Base-by-base conservation (phyloP, 1,140 invertebrate genomes). In the Trachymyrmex cornetzi region DNA sequence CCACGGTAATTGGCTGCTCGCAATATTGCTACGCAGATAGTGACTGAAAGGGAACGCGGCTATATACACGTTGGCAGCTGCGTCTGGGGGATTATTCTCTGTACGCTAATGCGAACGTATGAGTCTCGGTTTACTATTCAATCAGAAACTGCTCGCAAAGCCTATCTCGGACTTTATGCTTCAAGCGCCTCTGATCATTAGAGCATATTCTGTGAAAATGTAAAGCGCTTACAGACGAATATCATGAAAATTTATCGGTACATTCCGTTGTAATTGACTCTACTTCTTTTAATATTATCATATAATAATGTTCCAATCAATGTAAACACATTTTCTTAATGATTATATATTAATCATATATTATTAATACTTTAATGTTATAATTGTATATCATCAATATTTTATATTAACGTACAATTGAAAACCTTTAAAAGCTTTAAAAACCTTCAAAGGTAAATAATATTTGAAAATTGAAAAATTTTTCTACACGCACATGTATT, bases 81-180 rank as follows among this genome's bases (percentile, higher is more conserved):
- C 81, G 63, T 79, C 72, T 79, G 72, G 85, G 85, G 87, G 82
- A 88, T 88, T 88, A 88, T 86, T 88, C 55, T 88, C 55, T 86
- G 74, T 71, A 71, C 74, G 30, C 57, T 88, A 88, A 79, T 88
- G 71, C 82, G 67, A 86, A 53, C 82, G 74, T 69, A 88, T 72
- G 87, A 88, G 87, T 88, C 74, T 88, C 87, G 77, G 82, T 72
- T 88, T 86, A 85, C 87, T 79, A 79, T 88, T 88, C 87, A 88
- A 88, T 88, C 87, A 86, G 81, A 84, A 86, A 88, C 84, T 79
- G 72, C 50, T 71, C 74, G 57, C 82, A 86, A 79, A 88, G 87
- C 82, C 82, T 72, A 77, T 63, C 74, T 86, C 66, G 74, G 66
- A 88, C 55, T 72, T 86, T 79, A 72, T 79, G 71, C 44, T 77